Base-by-base conservation (phyloP, 1,140 invertebrate species). In the Caenorhabditis briggsae region DNA sequence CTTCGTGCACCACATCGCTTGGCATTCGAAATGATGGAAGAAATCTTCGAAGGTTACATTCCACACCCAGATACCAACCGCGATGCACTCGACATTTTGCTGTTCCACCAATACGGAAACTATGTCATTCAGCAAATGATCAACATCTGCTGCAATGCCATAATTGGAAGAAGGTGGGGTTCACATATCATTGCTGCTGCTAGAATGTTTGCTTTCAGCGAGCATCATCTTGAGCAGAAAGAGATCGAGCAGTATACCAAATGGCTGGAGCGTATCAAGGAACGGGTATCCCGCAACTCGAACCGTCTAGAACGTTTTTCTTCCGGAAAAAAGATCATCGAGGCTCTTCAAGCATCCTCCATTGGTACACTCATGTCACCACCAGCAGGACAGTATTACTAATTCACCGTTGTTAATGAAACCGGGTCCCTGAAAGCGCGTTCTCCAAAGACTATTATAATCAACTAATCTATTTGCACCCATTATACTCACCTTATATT, bases 91-190 rank as follows among this genome's bases (percentile, higher is more conserved):
- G 89, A 90, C 53, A 84, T 88, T 16, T 86, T 90, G 88, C 33
- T 90, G 7, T 90, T 90, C 88, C 89, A 90, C 48, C 90, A 90
- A 85, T 90, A 88, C 78, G 90, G 90, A 65, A 90, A 90, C 83
- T 90, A 90, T 53, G 90, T 90, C 23, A 82, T 90, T 16, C 90
- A 90, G 56, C 50, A 84, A 20, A 89, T 90, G 89, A 88, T 90
- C 25, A 70, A 65, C 23, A 82, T 70, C 50, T 86, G 85, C 50
- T 43, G 56, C 41, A 59, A 48, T 20, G 83, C 83, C 14, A 48
- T 59, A 8, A 18, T 56, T 58, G 23, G 82, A 16, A 58, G 23
- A 33, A 43, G 16, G 70, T 74, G 11, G 25, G 23, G 14, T 9
- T 9, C 55, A 12, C 9, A 33, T 5, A 53, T 5, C 16, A 2